Conservation (phyloP, 2,888 invertebrate species). For the Coecobrya sp. region DNA sequence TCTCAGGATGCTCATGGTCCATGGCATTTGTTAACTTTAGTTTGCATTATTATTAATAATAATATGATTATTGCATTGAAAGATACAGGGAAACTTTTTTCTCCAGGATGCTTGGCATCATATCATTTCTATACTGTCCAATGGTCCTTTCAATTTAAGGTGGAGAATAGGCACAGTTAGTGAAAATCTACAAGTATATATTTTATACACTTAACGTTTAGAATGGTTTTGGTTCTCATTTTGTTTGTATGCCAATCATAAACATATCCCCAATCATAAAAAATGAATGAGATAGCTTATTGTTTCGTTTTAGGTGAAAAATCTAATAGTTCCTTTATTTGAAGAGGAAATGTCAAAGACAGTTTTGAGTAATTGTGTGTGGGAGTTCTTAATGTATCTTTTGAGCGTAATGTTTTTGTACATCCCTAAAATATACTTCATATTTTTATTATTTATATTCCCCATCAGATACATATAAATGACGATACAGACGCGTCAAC, state of each 20-base stretch:
- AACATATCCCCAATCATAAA: background rate
- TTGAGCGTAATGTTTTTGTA: background rate
- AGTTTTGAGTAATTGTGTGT: slow-evolving; percentile 36
- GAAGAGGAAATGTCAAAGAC: slow-evolving; percentile 20
- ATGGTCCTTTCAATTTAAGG: too few relatives aligned
- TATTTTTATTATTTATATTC: background rate
- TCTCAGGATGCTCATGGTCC: background rate
- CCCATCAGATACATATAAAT: background rate
- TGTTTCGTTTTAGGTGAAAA: slow-evolving; percentile 14
- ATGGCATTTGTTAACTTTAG: background rate
- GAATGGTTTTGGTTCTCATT: background rate
- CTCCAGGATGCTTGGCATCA: too few relatives aligned
- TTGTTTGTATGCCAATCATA: background rate
- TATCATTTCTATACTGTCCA: too few relatives aligned
- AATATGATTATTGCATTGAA: slow-evolving; percentile 17
- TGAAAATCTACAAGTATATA: too few relatives aligned
- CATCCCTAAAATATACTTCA: background rate
- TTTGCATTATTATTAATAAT: background rate
- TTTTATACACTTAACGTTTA: background rate
- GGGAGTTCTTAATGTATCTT: slow-evolving; percentile 47
- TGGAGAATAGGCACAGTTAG: too few relatives aligned
- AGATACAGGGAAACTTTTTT: background rate
- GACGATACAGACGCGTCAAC: background rate
- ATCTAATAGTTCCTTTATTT: background rate
- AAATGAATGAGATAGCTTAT: background rate